These are phyloP conservation scores for Acleris literana DNA, from an alignment of 2,888 invertebrate genomes.

Conservation along the genomic window DNA sequence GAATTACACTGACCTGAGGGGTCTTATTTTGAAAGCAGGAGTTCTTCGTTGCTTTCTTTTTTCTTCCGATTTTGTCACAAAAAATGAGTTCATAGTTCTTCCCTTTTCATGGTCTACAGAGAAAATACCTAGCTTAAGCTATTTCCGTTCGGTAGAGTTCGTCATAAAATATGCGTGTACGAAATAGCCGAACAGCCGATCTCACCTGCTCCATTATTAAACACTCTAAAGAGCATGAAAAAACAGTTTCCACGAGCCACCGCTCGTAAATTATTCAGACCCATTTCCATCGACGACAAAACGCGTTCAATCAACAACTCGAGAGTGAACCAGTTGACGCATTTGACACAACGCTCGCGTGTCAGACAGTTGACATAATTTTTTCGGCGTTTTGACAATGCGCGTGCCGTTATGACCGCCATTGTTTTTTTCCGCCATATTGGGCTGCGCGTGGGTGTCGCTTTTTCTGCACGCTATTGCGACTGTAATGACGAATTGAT, in stretches of 20 bases:
- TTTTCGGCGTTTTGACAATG: constrained; percentile 55
- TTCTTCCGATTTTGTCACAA: no score
- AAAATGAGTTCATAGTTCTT: no score
- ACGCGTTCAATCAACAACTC: constrained; percentile 27
- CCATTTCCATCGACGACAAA: constrained; percentile 29
- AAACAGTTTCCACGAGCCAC: constrained; percentile 18
- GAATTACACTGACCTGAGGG: no score
- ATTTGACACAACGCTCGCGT: constrained; percentile 37
- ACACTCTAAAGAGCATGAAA: constrained; percentile 29
- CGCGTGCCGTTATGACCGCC: constrained; percentile 65
- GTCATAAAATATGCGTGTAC: constrained; percentile 22
- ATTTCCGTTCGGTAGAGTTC: no score
- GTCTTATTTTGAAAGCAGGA: no score
- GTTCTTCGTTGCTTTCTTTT: no score
- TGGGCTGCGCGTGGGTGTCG: constrained; percentile 66
- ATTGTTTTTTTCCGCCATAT: constrained; percentile 72
- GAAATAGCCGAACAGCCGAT: constrained; percentile 23
- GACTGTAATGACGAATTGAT: constrained; percentile 79
- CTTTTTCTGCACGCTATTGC: constrained; percentile 70
- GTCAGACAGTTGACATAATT: constrained; percentile 53
- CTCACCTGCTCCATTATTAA: constrained; percentile 35
- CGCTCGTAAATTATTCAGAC: constrained; percentile 31
- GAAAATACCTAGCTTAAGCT: no score
- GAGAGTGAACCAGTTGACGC: constrained; percentile 32
- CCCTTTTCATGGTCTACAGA: no score